These are phyloP conservation scores for Leptodactylus fallax DNA, from an alignment of 2,797 vertebrate species.

Conservation along the genomic window DNA sequence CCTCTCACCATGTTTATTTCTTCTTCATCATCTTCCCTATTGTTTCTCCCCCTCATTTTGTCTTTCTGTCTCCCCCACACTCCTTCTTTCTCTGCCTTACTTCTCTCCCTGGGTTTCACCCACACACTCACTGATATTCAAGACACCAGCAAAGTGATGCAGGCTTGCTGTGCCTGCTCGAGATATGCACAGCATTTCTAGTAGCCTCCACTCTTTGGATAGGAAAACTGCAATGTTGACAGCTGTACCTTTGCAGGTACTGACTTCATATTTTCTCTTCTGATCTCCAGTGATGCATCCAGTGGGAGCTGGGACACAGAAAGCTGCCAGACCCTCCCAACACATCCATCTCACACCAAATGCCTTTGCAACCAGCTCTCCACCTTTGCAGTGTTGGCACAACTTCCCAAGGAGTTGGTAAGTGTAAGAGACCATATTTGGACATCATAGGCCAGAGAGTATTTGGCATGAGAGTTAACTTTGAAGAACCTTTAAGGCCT, in stretches of 20 bases:
- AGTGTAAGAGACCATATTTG: constrained; percentile 68
- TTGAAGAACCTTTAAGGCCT: no score
- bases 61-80: constrained; percentile 63
- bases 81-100: constrained; percentile 58
- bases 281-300: constrained; percentile 83
- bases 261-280: constrained; percentile 60
- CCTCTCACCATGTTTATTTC: background rate
- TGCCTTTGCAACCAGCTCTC: constrained; percentile 96
- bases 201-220: background rate
- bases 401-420: constrained; percentile 95
- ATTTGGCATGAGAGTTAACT: no score
- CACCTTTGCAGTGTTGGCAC: constrained; percentile 93
- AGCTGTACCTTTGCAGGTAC: background rate
- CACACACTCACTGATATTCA: constrained; percentile 57
- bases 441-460: background rate
- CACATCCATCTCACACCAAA: constrained; percentile 92
- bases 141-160: constrained; percentile 54
- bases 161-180: constrained; percentile 37
- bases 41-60: background rate
- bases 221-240: constrained; percentile 17
- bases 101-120: constrained; percentile 59
- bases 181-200: constrained; percentile 36
- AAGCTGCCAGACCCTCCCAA: constrained; percentile 94
- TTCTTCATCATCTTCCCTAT: background rate
- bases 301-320: constrained; percentile 94